Base-by-base conservation (phyloP, 2,113 vertebrate species). In the Psittacula cyanocephala region DNA sequence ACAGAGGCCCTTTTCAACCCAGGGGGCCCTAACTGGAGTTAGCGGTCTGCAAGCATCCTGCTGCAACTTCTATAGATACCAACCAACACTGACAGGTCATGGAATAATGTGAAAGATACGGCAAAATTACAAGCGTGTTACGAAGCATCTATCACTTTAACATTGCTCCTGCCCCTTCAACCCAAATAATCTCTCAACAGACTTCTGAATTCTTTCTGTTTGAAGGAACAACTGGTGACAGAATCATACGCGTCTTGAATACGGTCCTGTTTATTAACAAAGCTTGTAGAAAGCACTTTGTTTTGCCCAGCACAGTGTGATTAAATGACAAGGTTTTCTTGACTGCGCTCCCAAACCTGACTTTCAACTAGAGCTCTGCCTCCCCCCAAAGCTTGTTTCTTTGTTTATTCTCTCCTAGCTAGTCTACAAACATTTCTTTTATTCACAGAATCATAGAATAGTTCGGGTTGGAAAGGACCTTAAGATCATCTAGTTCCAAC, bases 241-340 rank as follows among this genome's bases (percentile, higher is more conserved):
- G 94, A 52, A 86, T 75, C 72, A 93, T 29, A 50, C 0, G 1
- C 15, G 0, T 68, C 90, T 91, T 63, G 79, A 96, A 94, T 81
- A 43, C 76, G 55, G 82, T 25, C 79, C 79, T 68, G 33, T 77
- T 97, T 88, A 81, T 83, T 93, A 84, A 78, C 80, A 81, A 95
- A 80, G 88, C 55, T 82, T 64, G 68, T 11, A 70, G 88, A 90
- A 63, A 88, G 80, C 70, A 68, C 47, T 88, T 88, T 94, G 93
- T 94, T 92, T 93, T 83, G 76, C 55, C 80, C 67, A 71, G 82
- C 90, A 83, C 79, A 83, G 85, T 71, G 47, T 76, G 76, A 94
- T 94, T 88, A 90, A 96, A 90, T 71, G 46, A 94, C 90, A 83
- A 86, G 86, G 82, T 91, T 88, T 90, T 86, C 89, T n/a, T 94